A percentile compares a stretch with the other conserved stretches of the same genome.
Conservation (phyloP, 2,113 vertebrate genomes). For the Promerops cafer region DNA sequence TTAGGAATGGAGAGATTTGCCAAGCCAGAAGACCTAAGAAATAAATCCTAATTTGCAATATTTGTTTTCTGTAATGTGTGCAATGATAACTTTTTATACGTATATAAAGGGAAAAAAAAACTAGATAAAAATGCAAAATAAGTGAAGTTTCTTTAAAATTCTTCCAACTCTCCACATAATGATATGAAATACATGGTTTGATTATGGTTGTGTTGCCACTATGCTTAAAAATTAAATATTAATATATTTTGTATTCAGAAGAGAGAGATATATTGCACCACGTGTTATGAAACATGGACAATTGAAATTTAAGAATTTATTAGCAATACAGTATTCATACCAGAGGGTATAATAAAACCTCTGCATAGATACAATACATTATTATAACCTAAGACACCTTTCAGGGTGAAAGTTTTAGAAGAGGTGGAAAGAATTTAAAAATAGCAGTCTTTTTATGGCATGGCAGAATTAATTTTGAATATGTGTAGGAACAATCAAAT, state of each 20-base stretch:
- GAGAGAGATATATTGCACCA: background rate
- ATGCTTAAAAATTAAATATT: background rate
- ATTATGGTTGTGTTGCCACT: background rate
- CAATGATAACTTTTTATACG: background rate
- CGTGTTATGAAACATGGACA: background rate
- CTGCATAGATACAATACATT: background rate
- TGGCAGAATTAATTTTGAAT: background rate
- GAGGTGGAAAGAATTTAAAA: background rate
- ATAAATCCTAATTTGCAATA: background rate
- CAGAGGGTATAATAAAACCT: background rate
- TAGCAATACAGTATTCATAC: background rate
- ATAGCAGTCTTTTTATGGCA: background rate
- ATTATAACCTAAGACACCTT: background rate
- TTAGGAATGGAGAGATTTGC: background rate
- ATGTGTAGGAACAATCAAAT: background rate
- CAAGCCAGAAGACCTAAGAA: background rate
- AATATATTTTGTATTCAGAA: background rate
- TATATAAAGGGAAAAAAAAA: background rate
- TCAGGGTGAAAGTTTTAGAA: background rate
- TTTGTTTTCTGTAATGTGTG: background rate
- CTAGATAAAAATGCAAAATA: background rate
- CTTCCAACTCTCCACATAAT: background rate
- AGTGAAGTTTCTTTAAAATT: background rate
- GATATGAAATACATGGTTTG: background rate
- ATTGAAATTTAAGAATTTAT: background rate